A percentile compares a stretch with the other conserved stretches of the same genome.
These are phyloP conservation scores for Zygothrica quintamaculata DNA, from an alignment of 2,888 invertebrate genomes.

Conservation along the genomic window DNA sequence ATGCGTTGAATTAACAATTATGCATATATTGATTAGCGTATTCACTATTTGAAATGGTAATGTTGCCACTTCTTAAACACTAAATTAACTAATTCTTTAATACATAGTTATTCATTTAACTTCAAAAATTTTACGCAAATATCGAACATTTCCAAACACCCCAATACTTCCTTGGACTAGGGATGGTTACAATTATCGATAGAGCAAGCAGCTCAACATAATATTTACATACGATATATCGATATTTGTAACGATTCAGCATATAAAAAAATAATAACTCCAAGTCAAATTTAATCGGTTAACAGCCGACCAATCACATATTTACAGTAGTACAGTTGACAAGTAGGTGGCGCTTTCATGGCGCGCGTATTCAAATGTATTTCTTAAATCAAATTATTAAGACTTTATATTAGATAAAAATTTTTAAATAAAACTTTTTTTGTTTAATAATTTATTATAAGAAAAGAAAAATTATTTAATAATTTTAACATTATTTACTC, in stretches of 20 bases:
- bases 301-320: conserved; percentile 5
- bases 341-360: conserved; percentile 39
- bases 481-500: too few species aligned
- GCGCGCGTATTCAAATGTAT: conserved; percentile 21
- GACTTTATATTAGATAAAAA: too few species aligned
- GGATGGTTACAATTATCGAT: conserved; percentile 46
- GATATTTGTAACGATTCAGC: conserved; percentile 31
- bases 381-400: too few species aligned
- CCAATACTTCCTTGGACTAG: conserved; percentile 54
- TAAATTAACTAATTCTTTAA: conserved; percentile 50
- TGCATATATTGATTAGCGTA: conserved; percentile 16
- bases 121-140: conserved; percentile 67
- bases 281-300: conserved; percentile 10
- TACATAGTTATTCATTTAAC: conserved; percentile 63
- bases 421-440: too few species aligned
- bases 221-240: conserved; percentile 26
- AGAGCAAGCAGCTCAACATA: conserved; percentile 7
- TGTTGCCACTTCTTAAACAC: conserved; percentile 43
- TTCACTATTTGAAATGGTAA: conserved; percentile 32
- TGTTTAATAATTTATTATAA: too few species aligned
- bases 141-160: conserved; percentile 80
- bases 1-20: conserved; percentile 5
- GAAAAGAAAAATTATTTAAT: too few species aligned
- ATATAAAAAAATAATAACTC: too few species aligned
- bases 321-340: background rate